Evolutionary conservation across 2,888 invertebrate species (phyloP).

Genomic region (Rotaria macrura): DNA sequence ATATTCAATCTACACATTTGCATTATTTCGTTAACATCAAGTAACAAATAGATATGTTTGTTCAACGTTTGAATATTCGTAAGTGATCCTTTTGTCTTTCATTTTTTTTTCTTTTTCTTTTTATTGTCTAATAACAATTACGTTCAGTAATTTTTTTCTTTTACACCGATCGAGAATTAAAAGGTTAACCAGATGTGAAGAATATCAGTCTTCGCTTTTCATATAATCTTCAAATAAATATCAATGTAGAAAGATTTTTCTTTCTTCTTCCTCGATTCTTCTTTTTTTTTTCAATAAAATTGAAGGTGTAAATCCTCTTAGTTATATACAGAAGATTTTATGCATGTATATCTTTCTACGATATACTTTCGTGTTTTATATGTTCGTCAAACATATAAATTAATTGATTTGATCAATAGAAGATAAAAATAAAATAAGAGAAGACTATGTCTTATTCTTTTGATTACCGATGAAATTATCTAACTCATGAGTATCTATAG

Average conservation of each 20-base stretch:
- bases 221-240: slow-evolving; percentile 6
- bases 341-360: too few species aligned
- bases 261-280: background rate
- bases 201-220: background rate
- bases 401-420: background rate
- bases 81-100: too few species aligned
- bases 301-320: slow-evolving; percentile 1
- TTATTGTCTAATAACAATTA: background rate
- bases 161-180: background rate
- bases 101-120: background rate
- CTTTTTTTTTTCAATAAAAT: background rate
- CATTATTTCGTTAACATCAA: background rate
- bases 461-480: slow-evolving; percentile 6
- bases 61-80: background rate
- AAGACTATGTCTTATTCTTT: background rate
- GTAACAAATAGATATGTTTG: background rate
- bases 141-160: background rate
- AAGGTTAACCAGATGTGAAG: background rate
- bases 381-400: background rate
- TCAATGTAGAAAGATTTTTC: background rate
- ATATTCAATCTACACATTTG: background rate
- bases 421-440: background rate
- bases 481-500: background rate
- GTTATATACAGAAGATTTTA: background rate
- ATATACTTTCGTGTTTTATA: background rate